Base-by-base conservation (phyloP, 2,113 vertebrate genomes). In the Monopterus albus region DNA sequence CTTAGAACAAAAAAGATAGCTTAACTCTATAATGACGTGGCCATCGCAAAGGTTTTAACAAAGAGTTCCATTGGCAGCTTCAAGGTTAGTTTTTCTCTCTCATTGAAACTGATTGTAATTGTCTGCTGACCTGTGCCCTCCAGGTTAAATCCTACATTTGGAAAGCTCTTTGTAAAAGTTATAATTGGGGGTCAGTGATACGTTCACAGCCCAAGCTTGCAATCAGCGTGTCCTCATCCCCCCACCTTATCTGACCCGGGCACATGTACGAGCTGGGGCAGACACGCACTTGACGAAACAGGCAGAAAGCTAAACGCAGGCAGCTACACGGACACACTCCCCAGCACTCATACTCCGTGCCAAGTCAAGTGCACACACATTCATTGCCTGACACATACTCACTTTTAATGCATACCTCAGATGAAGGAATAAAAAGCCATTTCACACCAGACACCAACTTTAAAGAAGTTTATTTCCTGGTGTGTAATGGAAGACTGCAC, bases 121-220 rank as follows among this genome's bases (percentile, higher is more conserved):
- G 83, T 78, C 39, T 38, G 26, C 65, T 38, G 72, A 78, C 68
- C 68, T 76, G 45, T 61, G 51, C 29, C 78, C 76, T 23, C 3
- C 18, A 51, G 66, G 82, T 78, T 63, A 39, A 71, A 68, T 42
- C 45, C 23, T 33, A 45, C 52, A 65, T 82, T 75, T 55, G 28
- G 50, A 80, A 68, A 79, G 72, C 59, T 65, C 76, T 83, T 74
- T 74, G 53, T 67, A 55, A 43, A 62, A 82, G 59, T 82, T 75
- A 72, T 71, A 87, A 87, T 78, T 87, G 64, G 66, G 38, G 46
- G 18, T 62, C 10, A 26, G 45, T 13, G 59, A 71, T 70, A 70
- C 55, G 60, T 75, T 79, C 39, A 31, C 47, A 31, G 33, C 26
- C 57, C 38, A 1, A 33, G 18, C 57, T 43, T 7, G 72, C 49